These are phyloP conservation scores for Pagetopsis macropterus DNA, from an alignment of 2,797 vertebrate genomes.

Conservation along the genomic window DNA sequence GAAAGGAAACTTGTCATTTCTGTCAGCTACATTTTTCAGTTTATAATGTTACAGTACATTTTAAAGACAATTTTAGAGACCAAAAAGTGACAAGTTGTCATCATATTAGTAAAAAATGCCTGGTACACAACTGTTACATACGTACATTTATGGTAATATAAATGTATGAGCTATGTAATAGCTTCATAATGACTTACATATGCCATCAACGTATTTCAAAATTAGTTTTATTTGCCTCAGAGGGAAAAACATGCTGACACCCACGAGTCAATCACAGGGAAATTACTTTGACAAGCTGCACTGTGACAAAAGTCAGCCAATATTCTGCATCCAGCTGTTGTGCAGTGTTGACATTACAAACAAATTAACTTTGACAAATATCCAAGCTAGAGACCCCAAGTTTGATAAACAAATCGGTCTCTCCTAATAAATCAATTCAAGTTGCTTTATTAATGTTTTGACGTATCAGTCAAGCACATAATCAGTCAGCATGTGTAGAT, in stretches of 20 bases:
- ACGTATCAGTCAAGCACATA: conserved; percentile 63
- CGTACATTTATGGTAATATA: neutral
- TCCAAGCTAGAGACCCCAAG: conserved; percentile 49
- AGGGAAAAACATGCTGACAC: conserved; percentile 1
- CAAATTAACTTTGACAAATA: conserved; percentile 71
- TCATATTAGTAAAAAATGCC: neutral
- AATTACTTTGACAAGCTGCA: conserved; percentile 13
- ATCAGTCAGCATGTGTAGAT: conserved; percentile 68
- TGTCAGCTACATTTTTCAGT: conserved; percentile 32
- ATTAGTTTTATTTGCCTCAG: neutral
- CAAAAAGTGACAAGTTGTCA: conserved; percentile 2
- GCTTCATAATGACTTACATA: neutral
- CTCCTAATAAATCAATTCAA: conserved; percentile 69
- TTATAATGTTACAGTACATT: conserved; percentile 20
- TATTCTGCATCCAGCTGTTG: conserved; percentile 59
- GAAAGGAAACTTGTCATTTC: conserved; percentile 44
- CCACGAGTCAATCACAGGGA: conserved; percentile 1
- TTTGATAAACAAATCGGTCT: conserved; percentile 70
- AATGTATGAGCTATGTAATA: neutral
- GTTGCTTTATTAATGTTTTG: conserved; percentile 75
- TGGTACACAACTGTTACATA: neutral
- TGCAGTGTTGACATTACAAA: conserved; percentile 65
- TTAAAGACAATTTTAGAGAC: conserved; percentile 1
- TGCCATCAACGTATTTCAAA: neutral
- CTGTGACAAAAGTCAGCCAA: conserved; percentile 23